Evolutionary conservation across 2,797 vertebrate genomes (phyloP), one percentile per base, ranked within the genome.

Genomic region (Ceryle rudis): DNA sequence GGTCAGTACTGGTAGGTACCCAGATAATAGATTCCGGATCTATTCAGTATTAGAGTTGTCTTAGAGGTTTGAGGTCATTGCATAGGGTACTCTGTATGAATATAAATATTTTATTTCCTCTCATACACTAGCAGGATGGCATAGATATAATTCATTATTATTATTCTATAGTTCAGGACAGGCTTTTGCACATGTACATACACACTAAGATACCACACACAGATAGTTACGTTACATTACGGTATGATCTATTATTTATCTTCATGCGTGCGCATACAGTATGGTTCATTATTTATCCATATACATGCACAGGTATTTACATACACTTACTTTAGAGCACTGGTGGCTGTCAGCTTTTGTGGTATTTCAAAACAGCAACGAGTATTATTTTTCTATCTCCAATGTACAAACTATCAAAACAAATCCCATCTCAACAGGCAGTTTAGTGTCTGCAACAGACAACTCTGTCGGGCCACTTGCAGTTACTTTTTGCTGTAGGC

Each of bases 241-340:
- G 37, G 31, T 9, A 14, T 8, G 23, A 71, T 65, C 57, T 72
- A 15, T 58, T 54, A 61, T 10, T 60, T 21, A 1, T 13, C 28
- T 44, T 44, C 64, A 57, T 31, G 64, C 47, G 47, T 5, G 21
- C 46, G 49, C 54, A 14, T 2, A 10, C 31, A 61, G 41, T 33
- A n/a, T 7, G 16, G 51, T 25, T 86, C 60, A 31, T 47, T 70
- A 41, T 58, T 83, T 64, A 55, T 22, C 49, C 58, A 44, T 49
- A 7, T 5, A 35, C 22, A 41, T 41, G 17, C 26, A 28, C 2
- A 0, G 3, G 12, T 37, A 47, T 21, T 69, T 47, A 22, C 46
- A 55, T 33, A 28, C 10, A 33, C 18, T 82, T 8, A n/a, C 31
- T 65, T 25, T 5, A 73, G 60, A 47, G n/a, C n/a, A 14, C 7